Evolutionary conservation across 2,113 vertebrate species (phyloP).

Genomic region (Zapus hudsonius): DNA sequence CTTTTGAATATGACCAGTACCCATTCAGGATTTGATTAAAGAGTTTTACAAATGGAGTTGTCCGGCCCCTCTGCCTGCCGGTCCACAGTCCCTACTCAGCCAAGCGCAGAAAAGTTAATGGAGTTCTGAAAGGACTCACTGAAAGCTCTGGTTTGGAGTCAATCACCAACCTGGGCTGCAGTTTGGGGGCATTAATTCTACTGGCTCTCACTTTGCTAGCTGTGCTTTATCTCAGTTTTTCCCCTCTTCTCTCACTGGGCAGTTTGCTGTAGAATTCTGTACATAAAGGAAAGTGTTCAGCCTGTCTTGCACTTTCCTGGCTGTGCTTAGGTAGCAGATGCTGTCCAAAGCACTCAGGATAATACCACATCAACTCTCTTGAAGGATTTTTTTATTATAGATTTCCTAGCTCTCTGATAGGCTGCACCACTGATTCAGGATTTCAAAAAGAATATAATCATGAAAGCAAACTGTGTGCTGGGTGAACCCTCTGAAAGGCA

Average conservation of each 20-base stretch:
- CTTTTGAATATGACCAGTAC: constrained; percentile 50
- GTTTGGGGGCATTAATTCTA: constrained; percentile 43
- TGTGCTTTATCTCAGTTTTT: not conserved
- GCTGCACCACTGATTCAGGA: constrained; percentile 75
- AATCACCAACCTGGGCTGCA: not conserved
- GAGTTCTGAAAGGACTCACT: constrained; percentile 58
- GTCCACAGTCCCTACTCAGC: constrained; percentile 38
- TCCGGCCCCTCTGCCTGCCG: constrained; percentile 16
- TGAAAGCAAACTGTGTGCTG: constrained; percentile 54
- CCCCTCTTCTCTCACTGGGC: not conserved
- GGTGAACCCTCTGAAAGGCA: constrained; percentile 54
- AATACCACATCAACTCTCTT: constrained; percentile 9
- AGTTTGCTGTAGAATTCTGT: constrained; percentile 46
- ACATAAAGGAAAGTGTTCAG: constrained; percentile 46
- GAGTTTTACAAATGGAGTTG: constrained; percentile 62
- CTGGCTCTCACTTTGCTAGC: constrained; percentile 58
- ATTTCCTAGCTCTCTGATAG: constrained; percentile 69
- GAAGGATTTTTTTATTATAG: constrained; percentile 46
- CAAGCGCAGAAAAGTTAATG: constrained; percentile 67
- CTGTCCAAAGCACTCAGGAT: constrained; percentile 56
- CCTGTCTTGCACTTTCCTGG: not conserved
- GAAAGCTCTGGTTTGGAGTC: constrained; percentile 47
- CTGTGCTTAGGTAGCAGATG: constrained; percentile 44
- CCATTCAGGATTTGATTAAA: constrained; percentile 59
- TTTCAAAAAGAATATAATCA: constrained; percentile 83